These are phyloP conservation scores for Ailuropoda melanoleuca DNA, from an alignment of 2,113 vertebrate genomes.

Conservation along the genomic window DNA sequence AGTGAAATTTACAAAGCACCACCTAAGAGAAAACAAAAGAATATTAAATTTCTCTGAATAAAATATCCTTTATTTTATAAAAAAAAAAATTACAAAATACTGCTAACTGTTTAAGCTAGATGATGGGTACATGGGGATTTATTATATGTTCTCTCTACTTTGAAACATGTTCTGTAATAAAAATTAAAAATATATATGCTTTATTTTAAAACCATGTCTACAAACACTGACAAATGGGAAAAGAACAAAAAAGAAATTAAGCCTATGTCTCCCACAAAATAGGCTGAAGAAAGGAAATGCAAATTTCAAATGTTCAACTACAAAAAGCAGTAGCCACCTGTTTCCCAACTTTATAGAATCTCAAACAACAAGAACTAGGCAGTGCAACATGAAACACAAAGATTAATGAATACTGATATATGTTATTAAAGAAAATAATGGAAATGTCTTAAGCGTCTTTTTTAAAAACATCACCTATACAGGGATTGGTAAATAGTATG, in stretches of 20 bases:
- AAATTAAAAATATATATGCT: background rate
- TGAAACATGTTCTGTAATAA: background rate
- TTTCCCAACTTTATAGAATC: slow-evolving; percentile 30
- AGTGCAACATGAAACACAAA: background rate
- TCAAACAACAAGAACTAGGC: background rate
- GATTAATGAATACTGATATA: background rate
- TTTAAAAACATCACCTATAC: background rate
- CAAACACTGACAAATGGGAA: background rate
- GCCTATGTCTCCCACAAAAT: background rate
- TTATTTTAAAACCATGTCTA: slow-evolving; percentile 39
- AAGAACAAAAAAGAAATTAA: background rate
- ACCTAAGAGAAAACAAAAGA: slow-evolving; percentile 85
- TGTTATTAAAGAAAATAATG: background rate
- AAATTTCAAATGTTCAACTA: background rate
- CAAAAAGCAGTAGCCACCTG: background rate
- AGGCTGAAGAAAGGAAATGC: background rate
- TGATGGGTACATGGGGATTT: background rate
- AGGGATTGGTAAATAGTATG: background rate
- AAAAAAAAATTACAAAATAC: background rate
- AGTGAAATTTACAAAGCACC: slow-evolving; percentile 97
- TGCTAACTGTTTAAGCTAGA: background rate
- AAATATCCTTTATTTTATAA: background rate
- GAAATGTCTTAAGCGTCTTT: background rate
- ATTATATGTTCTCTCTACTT: background rate
- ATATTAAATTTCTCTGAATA: background rate